Evolutionary conservation across 2,113 vertebrate species (phyloP).

Genomic region (Melanerpes aurifrons): DNA sequence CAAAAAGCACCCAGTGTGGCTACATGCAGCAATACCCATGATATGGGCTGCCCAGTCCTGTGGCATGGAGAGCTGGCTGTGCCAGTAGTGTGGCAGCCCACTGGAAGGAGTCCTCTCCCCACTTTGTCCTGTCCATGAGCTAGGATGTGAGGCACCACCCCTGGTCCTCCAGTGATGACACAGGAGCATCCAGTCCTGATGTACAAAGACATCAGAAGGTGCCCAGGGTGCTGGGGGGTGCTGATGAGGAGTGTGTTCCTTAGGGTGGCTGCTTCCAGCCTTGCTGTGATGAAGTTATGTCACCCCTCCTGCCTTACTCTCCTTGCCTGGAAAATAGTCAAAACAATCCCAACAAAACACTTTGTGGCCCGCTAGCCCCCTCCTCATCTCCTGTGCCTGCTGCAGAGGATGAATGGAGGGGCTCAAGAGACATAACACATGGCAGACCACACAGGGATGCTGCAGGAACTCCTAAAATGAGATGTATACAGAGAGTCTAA

Average conservation of each 20-base stretch:
- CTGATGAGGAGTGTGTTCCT: background rate
- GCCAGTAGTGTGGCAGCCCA: background rate
- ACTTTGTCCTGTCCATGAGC: background rate
- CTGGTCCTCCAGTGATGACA: background rate
- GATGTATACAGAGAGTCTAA: background rate
- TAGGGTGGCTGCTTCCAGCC: background rate
- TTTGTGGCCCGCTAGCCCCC: too few species aligned
- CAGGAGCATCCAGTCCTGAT: background rate
- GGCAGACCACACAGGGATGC: background rate
- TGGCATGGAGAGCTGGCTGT: rapidly evolving
- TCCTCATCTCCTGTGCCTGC: background rate
- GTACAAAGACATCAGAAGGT: background rate
- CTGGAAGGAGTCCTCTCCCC: background rate
- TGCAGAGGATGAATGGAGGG: background rate
- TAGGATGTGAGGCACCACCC: background rate
- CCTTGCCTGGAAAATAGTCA: background rate
- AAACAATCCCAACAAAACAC: background rate
- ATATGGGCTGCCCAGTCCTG: background rate
- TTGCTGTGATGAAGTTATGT: background rate
- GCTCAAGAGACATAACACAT: background rate
- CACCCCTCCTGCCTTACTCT: background rate
- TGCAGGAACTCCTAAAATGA: background rate
- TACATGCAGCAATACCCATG: rapidly evolving
- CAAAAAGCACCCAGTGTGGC: rapidly evolving
- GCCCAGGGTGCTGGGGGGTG: background rate